Conservation (phyloP, 2,888 invertebrate species). For the Pristionchus entomophagus region DNA sequence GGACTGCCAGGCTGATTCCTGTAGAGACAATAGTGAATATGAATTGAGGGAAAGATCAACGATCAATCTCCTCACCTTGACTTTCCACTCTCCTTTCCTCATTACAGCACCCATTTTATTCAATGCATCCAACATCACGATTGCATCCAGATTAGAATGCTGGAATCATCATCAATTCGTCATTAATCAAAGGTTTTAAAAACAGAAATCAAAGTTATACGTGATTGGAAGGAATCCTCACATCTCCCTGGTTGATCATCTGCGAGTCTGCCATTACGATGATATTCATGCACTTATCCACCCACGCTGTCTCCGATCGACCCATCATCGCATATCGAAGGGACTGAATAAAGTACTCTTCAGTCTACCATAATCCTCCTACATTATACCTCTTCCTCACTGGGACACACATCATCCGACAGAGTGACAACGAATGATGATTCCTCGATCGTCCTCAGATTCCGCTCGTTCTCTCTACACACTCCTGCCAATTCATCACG, state of each 20-base stretch:
- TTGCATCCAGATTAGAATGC: constrained; percentile 69
- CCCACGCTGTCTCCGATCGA: constrained; percentile 80
- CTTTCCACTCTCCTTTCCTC: constrained; percentile 58
- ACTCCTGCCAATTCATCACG: constrained; percentile 10
- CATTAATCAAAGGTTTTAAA: neutral
- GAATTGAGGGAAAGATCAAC: neutral
- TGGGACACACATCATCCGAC: constrained; percentile 2
- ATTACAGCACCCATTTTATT: constrained; percentile 57
- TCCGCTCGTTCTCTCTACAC: constrained; percentile 30
- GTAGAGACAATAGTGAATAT: neutral
- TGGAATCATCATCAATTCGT: constrained; percentile 49
- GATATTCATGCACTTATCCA: constrained; percentile 80
- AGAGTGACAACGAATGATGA: constrained; percentile 39
- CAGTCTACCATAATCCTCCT: neutral
- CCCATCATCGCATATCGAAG: constrained; percentile 78
- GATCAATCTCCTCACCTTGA: constrained; percentile 49
- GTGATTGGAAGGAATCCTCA: constrained; percentile 72
- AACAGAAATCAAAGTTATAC: neutral
- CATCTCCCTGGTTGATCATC: constrained; percentile 80
- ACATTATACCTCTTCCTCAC: constrained; percentile 33
- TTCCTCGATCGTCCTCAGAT: constrained; percentile 45
- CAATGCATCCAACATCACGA: constrained; percentile 63
- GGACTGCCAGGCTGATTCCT: neutral
- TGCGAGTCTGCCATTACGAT: constrained; percentile 60
- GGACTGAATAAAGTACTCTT: constrained; percentile 70